Evolutionary conservation across 2,113 vertebrate species (phyloP), one percentile per base, ranked within the genome.

Genomic region (Campylorhamphus procurvoides): DNA sequence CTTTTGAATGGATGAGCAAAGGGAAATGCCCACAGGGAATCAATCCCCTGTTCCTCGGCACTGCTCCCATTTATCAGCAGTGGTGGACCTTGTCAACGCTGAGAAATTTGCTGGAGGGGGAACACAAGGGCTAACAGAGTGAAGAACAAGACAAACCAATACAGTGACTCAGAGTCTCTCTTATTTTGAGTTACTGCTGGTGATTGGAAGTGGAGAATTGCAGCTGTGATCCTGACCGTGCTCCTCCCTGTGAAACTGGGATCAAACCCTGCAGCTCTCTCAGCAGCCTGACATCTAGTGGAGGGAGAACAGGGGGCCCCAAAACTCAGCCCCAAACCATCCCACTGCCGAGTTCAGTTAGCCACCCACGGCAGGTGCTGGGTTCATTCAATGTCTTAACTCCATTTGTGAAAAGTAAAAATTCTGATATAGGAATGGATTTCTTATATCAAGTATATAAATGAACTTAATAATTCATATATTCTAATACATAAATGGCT

Each of bases 241-340:
- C 58, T 64, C 63, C 53, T 22, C 35, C 3, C 23, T 44, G 3
- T 42, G 40, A 42, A 42, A 23, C 0, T 25, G 39, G 33, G 44
- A 64, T 73, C 40, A 62, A 74, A 33, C 5, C 18, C 29, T 86
- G 18, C 62, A 86, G 75, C 60, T 77, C 84, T 88, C 82, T 86
- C 97, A 22, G 12, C 35, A 68, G 94, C 20, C 93, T 86, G 98
- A 96, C 98, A 96, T 94, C 97, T 98, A 92, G 96, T 93, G 98
- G 97, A 64, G 23, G 4, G 52, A 60, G n/a, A 67, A 44, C 24
- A 66, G 15, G 5, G 44, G 19, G 18, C 55, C 63, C n/a, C 56
- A 37, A n/a, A 80, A 37, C 53, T 59, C 47, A 19, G 18, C 68
- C 64, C 22, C 40, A 63, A 56, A 47, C 16, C 11, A 3, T 53